phyloP scores from a whole-genome alignment of 2,113 vertebrate genomes.

The Lampris megalopsis region DNA sequence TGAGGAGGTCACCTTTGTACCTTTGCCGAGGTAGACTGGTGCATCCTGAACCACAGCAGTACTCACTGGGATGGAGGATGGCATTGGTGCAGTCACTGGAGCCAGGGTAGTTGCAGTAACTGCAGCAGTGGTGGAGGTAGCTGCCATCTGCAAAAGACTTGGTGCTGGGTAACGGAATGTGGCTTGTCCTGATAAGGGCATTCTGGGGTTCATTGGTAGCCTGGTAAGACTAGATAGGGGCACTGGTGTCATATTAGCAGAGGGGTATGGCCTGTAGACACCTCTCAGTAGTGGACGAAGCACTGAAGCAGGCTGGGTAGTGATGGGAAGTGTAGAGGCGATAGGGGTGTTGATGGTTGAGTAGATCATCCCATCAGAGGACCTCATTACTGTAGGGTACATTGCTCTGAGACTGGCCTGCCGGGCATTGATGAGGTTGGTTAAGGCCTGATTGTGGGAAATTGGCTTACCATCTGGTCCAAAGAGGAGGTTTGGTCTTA shows the following conservation, averaged over 20 bases:
- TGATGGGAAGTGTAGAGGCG: slow-evolving; percentile 96
- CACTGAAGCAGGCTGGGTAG: slow-evolving; percentile 93
- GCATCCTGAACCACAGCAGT: slow-evolving; percentile 80
- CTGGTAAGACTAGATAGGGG: slow-evolving; percentile 90
- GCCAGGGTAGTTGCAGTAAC: slow-evolving; percentile 51
- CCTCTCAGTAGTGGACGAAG: slow-evolving; percentile 90
- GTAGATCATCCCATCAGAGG: slow-evolving; percentile 97
- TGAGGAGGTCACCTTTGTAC: slow-evolving; percentile 71
- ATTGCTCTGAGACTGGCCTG: slow-evolving; percentile 88
- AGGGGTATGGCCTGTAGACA: slow-evolving; percentile 88
- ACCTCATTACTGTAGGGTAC: slow-evolving; percentile 91
- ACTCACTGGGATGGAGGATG: slow-evolving; percentile 44
- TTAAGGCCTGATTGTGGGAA: slow-evolving; percentile 84
- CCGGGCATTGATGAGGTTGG: slow-evolving; percentile 86
- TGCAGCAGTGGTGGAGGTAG: slow-evolving; percentile 46
- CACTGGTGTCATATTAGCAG: slow-evolving; percentile 86
- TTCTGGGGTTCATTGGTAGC: slow-evolving; percentile 86
- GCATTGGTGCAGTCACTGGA: slow-evolving; percentile 43
- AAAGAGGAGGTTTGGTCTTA: slow-evolving; percentile 88
- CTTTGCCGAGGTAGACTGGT: slow-evolving; percentile 92
- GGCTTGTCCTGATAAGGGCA: slow-evolving; percentile 83
- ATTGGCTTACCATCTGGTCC: slow-evolving; percentile 86
- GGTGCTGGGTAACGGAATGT: slow-evolving; percentile 87
- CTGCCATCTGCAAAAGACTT: slow-evolving; percentile 75
- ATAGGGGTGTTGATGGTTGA: slow-evolving; percentile 99